Evolutionary conservation across 2,888 invertebrate species (phyloP), one percentile per base, ranked within the genome.

Genomic region (Onthophagus sagittarius): DNA sequence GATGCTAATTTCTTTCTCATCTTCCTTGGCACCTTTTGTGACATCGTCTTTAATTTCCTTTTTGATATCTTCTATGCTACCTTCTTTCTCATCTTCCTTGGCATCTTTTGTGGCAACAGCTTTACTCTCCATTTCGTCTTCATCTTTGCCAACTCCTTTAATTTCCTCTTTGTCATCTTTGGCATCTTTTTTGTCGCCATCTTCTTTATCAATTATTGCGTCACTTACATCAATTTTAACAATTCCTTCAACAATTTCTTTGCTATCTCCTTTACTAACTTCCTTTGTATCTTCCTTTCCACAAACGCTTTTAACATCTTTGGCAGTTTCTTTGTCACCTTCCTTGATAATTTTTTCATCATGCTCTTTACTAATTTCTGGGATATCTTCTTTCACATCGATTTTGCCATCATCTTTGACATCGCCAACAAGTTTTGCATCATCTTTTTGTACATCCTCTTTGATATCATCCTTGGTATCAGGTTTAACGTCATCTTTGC

Each of bases 111-210:
- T 23, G 23, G 23, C 23, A 23, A 2, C 23, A 23, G 1, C 23
- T 23, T 23, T 23, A 2, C 2, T 3, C 1, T 23, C 23, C 1
- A 23, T 23, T 23, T 23, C 3, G 23, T 2, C 23, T 2, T 23
- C 23, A 23, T 23, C 23, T 23, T 23, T 3, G 23, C 23, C 23
- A 23, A 23, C 3, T 23, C n/a, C n/a, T n/a, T n/a, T n/a, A n/a
- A n/a, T n/a, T n/a, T n/a, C n/a, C n/a, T n/a, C n/a, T n/a, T n/a
- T n/a, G n/a, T n/a, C n/a, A n/a, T 23, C 3, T 71, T 72, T 75
- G 67, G 74, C 74, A 63, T 74, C 72, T 32, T 32, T 64, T 73
- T 74, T 67, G 95, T 23, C 23, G n/a, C 3, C 79, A 67, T 83
- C 7, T 23, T 67, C 83, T 83, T 76, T 81, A 80, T 63, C 69